phyloP scores from a whole-genome alignment of 35 echinoderm and acorn worm species.

The Strongylocentrotus purpuratus region DNA sequence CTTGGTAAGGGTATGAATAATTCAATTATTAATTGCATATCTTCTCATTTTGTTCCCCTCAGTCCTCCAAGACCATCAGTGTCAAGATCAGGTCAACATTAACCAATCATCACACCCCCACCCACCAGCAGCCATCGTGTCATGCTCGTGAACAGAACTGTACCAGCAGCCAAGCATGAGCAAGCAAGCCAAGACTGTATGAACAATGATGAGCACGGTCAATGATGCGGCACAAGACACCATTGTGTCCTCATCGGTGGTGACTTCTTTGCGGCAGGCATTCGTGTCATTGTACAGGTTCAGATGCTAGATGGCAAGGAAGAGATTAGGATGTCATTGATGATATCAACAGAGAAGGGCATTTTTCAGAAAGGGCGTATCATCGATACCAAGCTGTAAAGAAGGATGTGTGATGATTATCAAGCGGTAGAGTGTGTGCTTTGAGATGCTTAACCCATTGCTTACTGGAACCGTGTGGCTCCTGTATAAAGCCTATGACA shows the following conservation, averaged over 20 bases:
- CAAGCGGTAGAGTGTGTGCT: neutral
- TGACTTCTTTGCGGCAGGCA: neutral
- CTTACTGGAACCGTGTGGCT: no score
- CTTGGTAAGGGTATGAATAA: no score
- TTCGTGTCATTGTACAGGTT: neutral
- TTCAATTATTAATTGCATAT: no score
- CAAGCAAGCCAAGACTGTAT: neutral
- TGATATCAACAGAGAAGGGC: neutral
- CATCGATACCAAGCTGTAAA: neutral
- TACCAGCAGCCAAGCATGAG: neutral
- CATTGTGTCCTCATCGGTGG: no score
- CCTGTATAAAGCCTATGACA: no score
- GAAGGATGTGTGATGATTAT: no score
- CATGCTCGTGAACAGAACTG: neutral
- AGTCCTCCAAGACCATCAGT: slow-evolving; percentile 24
- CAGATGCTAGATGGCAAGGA: neutral
- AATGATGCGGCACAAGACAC: no score
- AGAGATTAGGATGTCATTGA: neutral
- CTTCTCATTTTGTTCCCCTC: neutral
- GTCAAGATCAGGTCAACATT: slow-evolving; percentile 38
- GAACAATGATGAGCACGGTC: neutral
- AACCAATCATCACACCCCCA: neutral
- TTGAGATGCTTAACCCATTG: no score
- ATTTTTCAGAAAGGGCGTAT: neutral
- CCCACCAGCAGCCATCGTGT: neutral